These are phyloP conservation scores for Gracilinanus agilis DNA, from an alignment of 2,113 vertebrate species.

Conservation along the genomic window DNA sequence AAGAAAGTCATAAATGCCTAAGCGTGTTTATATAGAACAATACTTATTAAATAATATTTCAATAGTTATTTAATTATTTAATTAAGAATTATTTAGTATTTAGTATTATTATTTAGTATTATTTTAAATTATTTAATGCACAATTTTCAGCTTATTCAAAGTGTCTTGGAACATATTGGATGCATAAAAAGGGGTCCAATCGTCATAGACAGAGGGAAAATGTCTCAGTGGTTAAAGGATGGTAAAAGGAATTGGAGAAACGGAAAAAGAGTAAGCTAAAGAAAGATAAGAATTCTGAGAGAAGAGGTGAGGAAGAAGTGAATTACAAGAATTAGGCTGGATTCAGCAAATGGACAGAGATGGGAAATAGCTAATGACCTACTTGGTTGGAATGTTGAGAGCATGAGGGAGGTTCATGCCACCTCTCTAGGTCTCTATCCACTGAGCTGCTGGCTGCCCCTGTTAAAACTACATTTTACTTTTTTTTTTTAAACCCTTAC, in stretches of 20 bases:
- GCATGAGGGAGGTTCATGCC: not conserved
- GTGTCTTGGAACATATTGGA: too few species aligned
- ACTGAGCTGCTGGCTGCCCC: too few species aligned
- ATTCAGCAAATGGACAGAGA: not conserved
- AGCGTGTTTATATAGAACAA: too few species aligned
- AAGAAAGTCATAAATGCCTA: too few species aligned
- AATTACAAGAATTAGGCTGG: not conserved
- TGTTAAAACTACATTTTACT: too few species aligned
- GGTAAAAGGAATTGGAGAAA: not conserved
- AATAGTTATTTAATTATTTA: too few species aligned
- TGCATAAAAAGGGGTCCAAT: too few species aligned
- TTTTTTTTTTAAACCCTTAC: not conserved
- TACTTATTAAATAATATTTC: too few species aligned
- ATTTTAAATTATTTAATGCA: too few species aligned
- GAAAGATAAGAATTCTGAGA: not conserved
- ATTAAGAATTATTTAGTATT: too few species aligned
- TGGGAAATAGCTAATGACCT: not conserved
- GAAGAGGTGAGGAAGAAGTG: not conserved
- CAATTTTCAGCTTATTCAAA: too few species aligned
- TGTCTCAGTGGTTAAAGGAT: not conserved
- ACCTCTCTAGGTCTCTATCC: not conserved
- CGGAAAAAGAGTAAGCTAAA: not conserved
- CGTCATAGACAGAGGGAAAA: not conserved
- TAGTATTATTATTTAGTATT: too few species aligned
- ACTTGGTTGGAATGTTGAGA: not conserved